Evolutionary conservation across 1,140 invertebrate species (phyloP).

Genomic region (Drosophila kurseongensis): DNA sequence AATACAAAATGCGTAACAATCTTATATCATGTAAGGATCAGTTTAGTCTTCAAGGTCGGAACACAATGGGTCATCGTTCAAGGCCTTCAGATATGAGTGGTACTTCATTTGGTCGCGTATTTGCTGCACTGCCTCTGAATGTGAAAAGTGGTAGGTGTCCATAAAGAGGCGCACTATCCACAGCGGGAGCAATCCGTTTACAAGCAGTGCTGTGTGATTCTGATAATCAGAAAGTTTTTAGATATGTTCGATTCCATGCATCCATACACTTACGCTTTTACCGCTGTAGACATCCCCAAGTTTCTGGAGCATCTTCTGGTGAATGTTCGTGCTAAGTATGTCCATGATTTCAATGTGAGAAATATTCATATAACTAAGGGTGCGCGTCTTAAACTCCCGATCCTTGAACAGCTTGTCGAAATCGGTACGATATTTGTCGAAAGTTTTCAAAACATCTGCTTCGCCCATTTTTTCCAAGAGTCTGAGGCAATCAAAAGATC

Average conservation of each 20-base stretch:
- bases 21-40: not conserved
- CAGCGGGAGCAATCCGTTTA: constrained; percentile 71
- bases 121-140: constrained; percentile 39
- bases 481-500: constrained; percentile 31
- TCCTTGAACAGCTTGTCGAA: constrained; percentile 59
- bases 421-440: constrained; percentile 49
- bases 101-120: constrained; percentile 54
- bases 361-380: constrained; percentile 45
- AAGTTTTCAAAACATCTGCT: constrained; percentile 50
- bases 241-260: not conserved
- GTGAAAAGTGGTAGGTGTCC: constrained; percentile 53
- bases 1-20: not conserved
- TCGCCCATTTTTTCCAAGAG: constrained; percentile 56
- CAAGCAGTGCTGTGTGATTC: constrained; percentile 50
- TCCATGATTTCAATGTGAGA: constrained; percentile 60
- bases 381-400: constrained; percentile 34
- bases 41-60: constrained; percentile 42
- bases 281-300: constrained; percentile 42
- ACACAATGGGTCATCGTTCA: constrained; percentile 48
- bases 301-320: constrained; percentile 58
- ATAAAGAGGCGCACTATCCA: constrained; percentile 73
- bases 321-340: constrained; percentile 47
- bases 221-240: constrained; percentile 4
- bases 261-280: constrained; percentile 45
- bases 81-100: constrained; percentile 41